Percentiles rank a stretch among this genome's conserved stretches.
Evolutionary conservation across 2,797 vertebrate species (phyloP).

Genomic region (Tinamus major): DNA sequence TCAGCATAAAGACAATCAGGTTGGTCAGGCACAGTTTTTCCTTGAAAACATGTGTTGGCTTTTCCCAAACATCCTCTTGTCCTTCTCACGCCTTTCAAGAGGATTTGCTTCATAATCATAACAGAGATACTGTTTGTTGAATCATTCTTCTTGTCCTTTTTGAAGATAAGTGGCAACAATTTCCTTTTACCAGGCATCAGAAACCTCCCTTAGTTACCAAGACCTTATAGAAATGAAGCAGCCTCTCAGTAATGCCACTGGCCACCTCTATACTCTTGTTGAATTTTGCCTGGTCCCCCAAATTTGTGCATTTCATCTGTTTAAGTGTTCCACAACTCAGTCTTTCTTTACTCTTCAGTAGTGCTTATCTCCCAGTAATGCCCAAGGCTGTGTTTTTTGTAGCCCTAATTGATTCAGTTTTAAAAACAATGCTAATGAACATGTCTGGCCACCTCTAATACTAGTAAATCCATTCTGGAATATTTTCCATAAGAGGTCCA

Average conservation of each 20-base stretch:
- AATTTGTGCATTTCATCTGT: not conserved
- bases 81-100: not conserved
- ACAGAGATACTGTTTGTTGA: not conserved
- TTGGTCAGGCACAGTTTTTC: not conserved
- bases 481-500: not conserved
- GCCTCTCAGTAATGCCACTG: not conserved
- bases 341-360: not conserved
- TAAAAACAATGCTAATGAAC: not conserved
- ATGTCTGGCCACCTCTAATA: not conserved
- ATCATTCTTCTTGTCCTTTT: not conserved
- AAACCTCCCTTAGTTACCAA: not conserved
- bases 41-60: not conserved
- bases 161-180: not conserved
- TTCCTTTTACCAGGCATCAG: not conserved
- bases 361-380: not conserved
- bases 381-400: not conserved
- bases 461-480: not conserved
- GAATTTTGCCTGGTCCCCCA: rapidly evolving
- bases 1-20: not conserved
- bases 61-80: not conserved
- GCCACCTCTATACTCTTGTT: not conserved
- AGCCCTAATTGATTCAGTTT: not conserved
- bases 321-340: not conserved
- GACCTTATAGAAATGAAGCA: not conserved
- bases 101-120: not conserved